A percentile compares a stretch with the other conserved stretches of the same genome.
Conservation (phyloP, 2,888 invertebrate species). For the Dioctria rufipes region DNA sequence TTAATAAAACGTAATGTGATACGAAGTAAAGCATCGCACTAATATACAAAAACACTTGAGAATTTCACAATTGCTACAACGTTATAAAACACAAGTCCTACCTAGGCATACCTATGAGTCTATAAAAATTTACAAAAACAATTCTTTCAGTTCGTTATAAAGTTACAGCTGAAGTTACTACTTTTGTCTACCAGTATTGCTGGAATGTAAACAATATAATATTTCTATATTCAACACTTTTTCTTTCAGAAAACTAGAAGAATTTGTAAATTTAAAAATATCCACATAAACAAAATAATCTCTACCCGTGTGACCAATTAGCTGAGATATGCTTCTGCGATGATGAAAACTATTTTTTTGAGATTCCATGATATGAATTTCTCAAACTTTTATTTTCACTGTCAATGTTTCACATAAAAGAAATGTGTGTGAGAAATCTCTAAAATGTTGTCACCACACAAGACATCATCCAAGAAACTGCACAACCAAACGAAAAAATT, state of each 20-base stretch:
- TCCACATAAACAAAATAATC: no score
- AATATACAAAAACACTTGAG: no score
- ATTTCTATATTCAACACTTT: background rate
- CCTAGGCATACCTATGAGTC: no score
- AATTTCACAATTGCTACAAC: no score
- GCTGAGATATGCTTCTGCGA: slow-evolving; percentile 71
- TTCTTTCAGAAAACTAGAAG: background rate
- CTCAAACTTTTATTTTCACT: background rate
- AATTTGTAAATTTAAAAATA: background rate
- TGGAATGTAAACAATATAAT: no score
- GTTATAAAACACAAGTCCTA: no score
- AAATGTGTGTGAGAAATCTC: background rate
- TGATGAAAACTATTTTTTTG: slow-evolving; percentile 62
- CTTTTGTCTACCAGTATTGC: no score
- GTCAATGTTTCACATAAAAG: background rate
- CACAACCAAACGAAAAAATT: slow-evolving; percentile 20
- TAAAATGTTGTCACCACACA: background rate
- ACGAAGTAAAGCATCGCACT: no score
- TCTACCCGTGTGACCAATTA: slow-evolving; percentile 63
- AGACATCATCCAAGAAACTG: slow-evolving; percentile 6
- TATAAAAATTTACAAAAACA: no score
- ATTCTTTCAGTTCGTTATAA: no score
- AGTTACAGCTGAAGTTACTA: no score
- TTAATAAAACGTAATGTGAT: no score
- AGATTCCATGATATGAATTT: slow-evolving; percentile 18